Percentiles rank a stretch among this genome's conserved stretches.
Evolutionary conservation across 2,797 vertebrate genomes (phyloP).

Genomic region (Crocidura indochinensis): DNA sequence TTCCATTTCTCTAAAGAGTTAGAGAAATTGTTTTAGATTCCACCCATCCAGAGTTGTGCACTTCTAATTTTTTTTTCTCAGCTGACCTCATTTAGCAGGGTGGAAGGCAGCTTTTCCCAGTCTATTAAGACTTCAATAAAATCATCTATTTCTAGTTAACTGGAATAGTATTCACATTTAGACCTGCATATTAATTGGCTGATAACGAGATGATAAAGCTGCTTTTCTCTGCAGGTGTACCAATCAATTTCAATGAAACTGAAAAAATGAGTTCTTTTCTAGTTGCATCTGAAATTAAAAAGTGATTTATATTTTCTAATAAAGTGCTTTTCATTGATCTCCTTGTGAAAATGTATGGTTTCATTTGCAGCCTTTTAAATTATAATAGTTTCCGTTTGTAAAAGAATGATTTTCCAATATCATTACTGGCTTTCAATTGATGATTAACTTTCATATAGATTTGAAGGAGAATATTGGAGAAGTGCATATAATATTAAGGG

Average conservation of each 20-base stretch:
- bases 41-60: conserved; percentile 65
- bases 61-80: conserved; percentile 77
- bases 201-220: conserved; percentile 96
- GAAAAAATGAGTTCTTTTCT: conserved; percentile 91
- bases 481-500: conserved; percentile 24
- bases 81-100: conserved; percentile 91
- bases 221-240: conserved; percentile 93
- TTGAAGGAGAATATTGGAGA: conserved; percentile 89
- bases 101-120: conserved; percentile 91
- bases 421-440: conserved; percentile 91
- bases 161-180: conserved; percentile 95
- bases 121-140: conserved; percentile 96
- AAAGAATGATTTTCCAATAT: conserved; percentile 94
- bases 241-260: conserved; percentile 94
- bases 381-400: conserved; percentile 92
- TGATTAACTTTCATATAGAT: conserved; percentile 91
- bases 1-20: conserved; percentile 59
- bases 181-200: conserved; percentile 97
- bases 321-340: conserved; percentile 96
- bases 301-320: conserved; percentile 95
- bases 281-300: conserved; percentile 95
- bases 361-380: conserved; percentile 92
- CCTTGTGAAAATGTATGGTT: conserved; percentile 92
- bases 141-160: conserved; percentile 94
- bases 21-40: conserved; percentile 73